Percentiles rank a stretch among this genome's conserved stretches.
These are phyloP conservation scores for Bimastos eiseni DNA, from an alignment of 2,888 invertebrate genomes.

Conservation along the genomic window DNA sequence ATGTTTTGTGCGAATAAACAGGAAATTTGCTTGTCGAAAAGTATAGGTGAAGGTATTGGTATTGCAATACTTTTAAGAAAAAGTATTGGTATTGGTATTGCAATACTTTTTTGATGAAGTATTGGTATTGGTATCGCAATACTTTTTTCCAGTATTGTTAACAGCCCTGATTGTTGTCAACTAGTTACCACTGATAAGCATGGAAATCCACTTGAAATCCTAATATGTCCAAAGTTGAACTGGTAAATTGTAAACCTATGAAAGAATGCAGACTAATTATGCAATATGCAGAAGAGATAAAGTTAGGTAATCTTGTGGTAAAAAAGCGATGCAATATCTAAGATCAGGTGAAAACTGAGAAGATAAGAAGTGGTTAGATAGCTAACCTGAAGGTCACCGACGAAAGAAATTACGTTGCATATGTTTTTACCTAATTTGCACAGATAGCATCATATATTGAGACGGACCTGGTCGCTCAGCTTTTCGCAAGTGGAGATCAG, in stretches of 20 bases:
- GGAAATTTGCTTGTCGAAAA: no score
- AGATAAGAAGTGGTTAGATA: neutral
- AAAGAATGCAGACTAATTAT: neutral
- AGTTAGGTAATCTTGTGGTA: neutral
- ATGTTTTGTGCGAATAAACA: no score
- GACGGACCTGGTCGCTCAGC: slow-evolving; percentile 14
- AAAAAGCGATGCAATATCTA: neutral
- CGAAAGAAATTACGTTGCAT: neutral
- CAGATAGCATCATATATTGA: neutral
- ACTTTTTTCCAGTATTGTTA: no score
- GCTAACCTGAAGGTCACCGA: neutral
- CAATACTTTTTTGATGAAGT: no score
- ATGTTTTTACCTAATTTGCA: neutral
- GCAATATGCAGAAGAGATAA: neutral
- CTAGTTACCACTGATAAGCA: neutral
- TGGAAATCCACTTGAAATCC: neutral
- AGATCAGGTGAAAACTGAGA: neutral
- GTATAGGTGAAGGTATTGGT: no score
- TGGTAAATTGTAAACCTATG: neutral
- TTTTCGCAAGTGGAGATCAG: slow-evolving; percentile 14
- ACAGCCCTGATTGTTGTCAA: no score
- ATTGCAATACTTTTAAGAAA: no score
- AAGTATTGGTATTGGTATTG: no score
- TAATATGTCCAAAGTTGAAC: neutral
- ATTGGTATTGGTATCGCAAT: no score